A percentile compares a stretch with the other conserved stretches of the same genome.
phyloP scores from a whole-genome alignment of 2,113 vertebrate genomes.

The Vidua macroura region DNA sequence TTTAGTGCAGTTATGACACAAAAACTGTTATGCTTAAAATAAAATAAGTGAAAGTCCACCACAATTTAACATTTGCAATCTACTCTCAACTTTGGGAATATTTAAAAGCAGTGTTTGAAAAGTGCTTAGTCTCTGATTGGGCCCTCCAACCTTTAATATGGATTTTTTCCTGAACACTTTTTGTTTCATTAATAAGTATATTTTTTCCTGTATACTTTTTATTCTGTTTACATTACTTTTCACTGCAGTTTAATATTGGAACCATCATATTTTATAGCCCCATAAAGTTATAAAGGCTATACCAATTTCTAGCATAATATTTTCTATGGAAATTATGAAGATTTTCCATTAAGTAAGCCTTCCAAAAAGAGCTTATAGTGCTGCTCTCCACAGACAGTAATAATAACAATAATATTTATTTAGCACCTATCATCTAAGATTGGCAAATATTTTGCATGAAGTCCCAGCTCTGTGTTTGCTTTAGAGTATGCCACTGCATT shows the following conservation, averaged over 20 bases:
- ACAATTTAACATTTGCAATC: neutral
- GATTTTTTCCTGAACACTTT: neutral
- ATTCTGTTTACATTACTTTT: conserved; percentile 54
- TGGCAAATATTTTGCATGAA: conserved; percentile 43
- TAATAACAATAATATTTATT: conserved; percentile 48
- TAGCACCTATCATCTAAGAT: conserved; percentile 15
- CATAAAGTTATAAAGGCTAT: conserved; percentile 51
- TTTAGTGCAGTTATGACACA: neutral
- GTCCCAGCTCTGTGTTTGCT: neutral
- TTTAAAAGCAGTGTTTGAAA: neutral
- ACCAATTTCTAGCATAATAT: conserved; percentile 25
- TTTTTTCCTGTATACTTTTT: conserved; percentile 2
- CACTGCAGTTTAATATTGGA: conserved; percentile 37
- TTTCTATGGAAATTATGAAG: conserved; percentile 38
- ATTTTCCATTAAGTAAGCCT: conserved; percentile 23
- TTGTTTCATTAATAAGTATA: neutral
- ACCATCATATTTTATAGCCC: conserved; percentile 27
- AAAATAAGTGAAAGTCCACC: neutral
- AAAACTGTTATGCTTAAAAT: neutral
- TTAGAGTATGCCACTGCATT: neutral
- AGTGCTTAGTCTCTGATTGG: neutral
- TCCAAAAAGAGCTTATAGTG: neutral
- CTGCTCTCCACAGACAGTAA: neutral
- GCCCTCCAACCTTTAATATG: neutral
- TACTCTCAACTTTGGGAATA: neutral